phyloP scores from a whole-genome alignment of 2,888 invertebrate species.

The Hirtodrosophila cameraria region DNA sequence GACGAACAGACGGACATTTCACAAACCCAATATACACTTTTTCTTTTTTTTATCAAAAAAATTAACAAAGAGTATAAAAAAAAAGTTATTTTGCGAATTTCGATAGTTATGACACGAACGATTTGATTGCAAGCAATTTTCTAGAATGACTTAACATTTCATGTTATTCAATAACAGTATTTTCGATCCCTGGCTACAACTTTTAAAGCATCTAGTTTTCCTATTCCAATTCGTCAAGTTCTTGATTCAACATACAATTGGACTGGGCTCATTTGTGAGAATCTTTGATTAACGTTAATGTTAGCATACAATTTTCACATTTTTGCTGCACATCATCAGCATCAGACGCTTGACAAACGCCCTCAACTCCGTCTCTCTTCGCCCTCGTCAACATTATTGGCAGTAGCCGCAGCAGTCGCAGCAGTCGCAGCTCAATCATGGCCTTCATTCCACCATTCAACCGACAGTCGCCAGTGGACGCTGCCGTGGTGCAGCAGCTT shows the following conservation, averaged over 20 bases:
- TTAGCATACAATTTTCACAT: slow-evolving; percentile 80
- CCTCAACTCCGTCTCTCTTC: slow-evolving; percentile 58
- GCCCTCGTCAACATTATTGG: slow-evolving; percentile 29
- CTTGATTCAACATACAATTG: too few relatives aligned
- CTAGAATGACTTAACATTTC: too few relatives aligned
- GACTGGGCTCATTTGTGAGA: too few relatives aligned
- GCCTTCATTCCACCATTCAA: slow-evolving; percentile 65
- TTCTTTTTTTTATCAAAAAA: too few relatives aligned
- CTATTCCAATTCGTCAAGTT: too few relatives aligned
- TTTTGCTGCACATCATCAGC: slow-evolving; percentile 79
- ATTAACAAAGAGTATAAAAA: background rate
- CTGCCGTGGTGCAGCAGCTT: slow-evolving; percentile 85
- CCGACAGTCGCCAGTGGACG: slow-evolving; percentile 72
- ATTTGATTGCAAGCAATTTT: too few relatives aligned
- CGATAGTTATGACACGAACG: too few relatives aligned
- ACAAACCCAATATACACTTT: too few relatives aligned
- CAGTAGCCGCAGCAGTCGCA: slow-evolving; percentile 10
- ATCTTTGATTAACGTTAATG: slow-evolving; percentile 73
- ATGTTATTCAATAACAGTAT: too few relatives aligned
- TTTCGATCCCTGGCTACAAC: too few relatives aligned
- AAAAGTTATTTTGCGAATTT: background rate
- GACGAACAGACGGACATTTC: too few relatives aligned
- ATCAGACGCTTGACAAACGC: slow-evolving; percentile 70
- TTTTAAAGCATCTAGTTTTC: too few relatives aligned
- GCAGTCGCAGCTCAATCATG: slow-evolving; percentile 37